phyloP scores from a whole-genome alignment of 2,113 vertebrate genomes.

The Scalopus aquaticus region DNA sequence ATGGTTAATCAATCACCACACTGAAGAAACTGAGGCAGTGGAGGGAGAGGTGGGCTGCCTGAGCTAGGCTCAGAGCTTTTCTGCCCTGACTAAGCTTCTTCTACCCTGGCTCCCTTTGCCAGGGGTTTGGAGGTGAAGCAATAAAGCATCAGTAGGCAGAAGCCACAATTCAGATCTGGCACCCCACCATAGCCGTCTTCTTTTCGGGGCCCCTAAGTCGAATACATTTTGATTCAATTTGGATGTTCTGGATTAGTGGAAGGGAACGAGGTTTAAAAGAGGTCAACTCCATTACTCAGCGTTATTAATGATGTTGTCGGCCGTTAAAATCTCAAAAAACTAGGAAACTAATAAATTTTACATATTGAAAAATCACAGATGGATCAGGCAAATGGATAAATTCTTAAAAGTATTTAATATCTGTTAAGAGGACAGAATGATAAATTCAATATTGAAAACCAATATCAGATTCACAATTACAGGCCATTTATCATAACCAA shows the following conservation, averaged over 20 bases:
- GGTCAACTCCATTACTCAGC: slow-evolving; percentile 83
- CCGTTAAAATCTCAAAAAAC: slow-evolving; percentile 84
- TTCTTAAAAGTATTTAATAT: slow-evolving; percentile 91
- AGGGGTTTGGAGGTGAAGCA: not conserved
- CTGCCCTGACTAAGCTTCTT: not conserved
- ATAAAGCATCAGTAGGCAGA: not conserved
- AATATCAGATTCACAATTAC: slow-evolving; percentile 90
- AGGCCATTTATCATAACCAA: slow-evolving; percentile 88
- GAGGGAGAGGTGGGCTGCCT: not conserved
- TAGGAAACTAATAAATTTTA: slow-evolving; percentile 89
- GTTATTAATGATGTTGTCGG: slow-evolving; percentile 88
- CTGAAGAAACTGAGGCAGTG: slow-evolving; percentile 75
- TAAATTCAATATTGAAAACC: slow-evolving; percentile 91
- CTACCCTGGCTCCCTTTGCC: not conserved
- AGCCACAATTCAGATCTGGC: not conserved
- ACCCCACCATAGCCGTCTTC: not conserved
- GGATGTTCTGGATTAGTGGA: slow-evolving; percentile 79
- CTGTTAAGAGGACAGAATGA: slow-evolving; percentile 91
- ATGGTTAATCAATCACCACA: slow-evolving; percentile 61
- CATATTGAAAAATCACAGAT: slow-evolving; percentile 85
- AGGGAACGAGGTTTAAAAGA: slow-evolving; percentile 80
- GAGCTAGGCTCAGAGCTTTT: too few species aligned
- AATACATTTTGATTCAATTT: slow-evolving; percentile 82
- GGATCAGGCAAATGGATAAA: slow-evolving; percentile 88
- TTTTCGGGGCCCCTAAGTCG: slow-evolving; percentile 55